These are phyloP conservation scores for Volucella inanis DNA, from an alignment of 2,888 invertebrate genomes.

Conservation along the genomic window DNA sequence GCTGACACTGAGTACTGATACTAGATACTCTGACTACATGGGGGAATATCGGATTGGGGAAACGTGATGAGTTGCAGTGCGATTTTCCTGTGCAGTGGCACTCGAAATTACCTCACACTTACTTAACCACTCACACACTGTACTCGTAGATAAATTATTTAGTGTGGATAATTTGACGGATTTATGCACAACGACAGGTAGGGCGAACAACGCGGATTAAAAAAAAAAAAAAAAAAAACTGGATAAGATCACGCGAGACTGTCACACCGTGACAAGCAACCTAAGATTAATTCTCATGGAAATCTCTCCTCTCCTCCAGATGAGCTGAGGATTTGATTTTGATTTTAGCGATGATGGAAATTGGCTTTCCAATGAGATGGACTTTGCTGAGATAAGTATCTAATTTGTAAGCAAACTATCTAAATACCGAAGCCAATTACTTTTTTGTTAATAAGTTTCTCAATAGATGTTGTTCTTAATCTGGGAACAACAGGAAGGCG, in stretches of 20 bases:
- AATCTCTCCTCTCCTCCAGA: neutral
- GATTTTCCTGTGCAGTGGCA: slow-evolving; percentile 50
- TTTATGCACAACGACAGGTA: slow-evolving; percentile 50
- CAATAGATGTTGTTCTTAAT: slow-evolving; percentile 14
- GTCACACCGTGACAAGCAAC: neutral
- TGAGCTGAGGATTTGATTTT: neutral
- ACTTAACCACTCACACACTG: slow-evolving; percentile 18
- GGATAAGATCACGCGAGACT: slow-evolving; percentile 68
- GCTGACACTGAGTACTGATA: slow-evolving; percentile 5
- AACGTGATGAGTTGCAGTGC: slow-evolving; percentile 39
- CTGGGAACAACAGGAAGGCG: slow-evolving; percentile 37
- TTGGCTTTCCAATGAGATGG: slow-evolving; percentile 13
- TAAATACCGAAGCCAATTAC: slow-evolving; percentile 55
- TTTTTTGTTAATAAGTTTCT: slow-evolving; percentile 38
- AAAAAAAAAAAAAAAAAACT: slow-evolving; percentile 49
- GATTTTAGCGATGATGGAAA: slow-evolving; percentile 18
- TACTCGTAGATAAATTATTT: neutral
- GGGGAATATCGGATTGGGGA: neutral
- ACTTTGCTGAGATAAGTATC: slow-evolving; percentile 53
- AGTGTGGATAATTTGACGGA: slow-evolving; percentile 51
- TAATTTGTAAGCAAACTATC: slow-evolving; percentile 67
- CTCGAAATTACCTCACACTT: slow-evolving; percentile 48
- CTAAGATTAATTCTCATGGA: slow-evolving; percentile 57
- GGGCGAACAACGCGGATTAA: slow-evolving; percentile 51
- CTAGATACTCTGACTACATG: slow-evolving; percentile 16